A percentile compares a stretch with the other conserved stretches of the same genome.
Conservation (phyloP, 2,113 vertebrate species). For the Festucalex cinctus region DNA sequence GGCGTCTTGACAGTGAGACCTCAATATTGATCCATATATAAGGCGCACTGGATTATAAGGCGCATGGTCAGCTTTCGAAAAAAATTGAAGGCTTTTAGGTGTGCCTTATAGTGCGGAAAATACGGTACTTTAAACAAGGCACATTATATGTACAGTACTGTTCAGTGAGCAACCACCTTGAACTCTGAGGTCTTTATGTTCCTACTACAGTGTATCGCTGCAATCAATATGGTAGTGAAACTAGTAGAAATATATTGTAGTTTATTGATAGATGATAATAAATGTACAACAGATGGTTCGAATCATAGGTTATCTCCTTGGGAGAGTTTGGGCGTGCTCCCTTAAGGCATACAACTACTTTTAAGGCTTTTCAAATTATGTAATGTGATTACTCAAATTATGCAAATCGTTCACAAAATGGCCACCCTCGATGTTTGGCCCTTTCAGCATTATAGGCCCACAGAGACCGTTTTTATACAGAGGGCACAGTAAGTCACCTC, state of each 20-base stretch:
- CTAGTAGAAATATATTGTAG: background rate
- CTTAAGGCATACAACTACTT: conserved; percentile 9
- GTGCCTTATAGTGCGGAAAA: too few relatives aligned
- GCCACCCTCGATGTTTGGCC: conserved; percentile 26
- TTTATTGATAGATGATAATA: background rate
- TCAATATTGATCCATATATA: too few relatives aligned
- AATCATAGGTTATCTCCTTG: background rate
- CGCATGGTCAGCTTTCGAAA: too few relatives aligned
- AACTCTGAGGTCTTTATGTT: background rate
- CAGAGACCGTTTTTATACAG: conserved; percentile 22
- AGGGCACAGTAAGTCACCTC: conserved; percentile 33
- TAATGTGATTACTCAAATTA: conserved; percentile 11
- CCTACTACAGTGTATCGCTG: background rate
- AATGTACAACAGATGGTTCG: background rate
- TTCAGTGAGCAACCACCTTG: background rate
- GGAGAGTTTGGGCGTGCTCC: background rate
- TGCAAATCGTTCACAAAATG: conserved; percentile 18
- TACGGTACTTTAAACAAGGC: background rate
- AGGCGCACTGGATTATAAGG: too few relatives aligned
- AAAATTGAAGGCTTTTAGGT: too few relatives aligned
- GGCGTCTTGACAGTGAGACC: too few relatives aligned
- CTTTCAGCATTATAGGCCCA: conserved; percentile 15
- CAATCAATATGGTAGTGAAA: background rate
- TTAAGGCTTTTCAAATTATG: conserved; percentile 18
- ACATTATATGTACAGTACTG: background rate